These are phyloP conservation scores for Drosophila kokeensis DNA, from an alignment of 2,888 invertebrate genomes.

Conservation along the genomic window DNA sequence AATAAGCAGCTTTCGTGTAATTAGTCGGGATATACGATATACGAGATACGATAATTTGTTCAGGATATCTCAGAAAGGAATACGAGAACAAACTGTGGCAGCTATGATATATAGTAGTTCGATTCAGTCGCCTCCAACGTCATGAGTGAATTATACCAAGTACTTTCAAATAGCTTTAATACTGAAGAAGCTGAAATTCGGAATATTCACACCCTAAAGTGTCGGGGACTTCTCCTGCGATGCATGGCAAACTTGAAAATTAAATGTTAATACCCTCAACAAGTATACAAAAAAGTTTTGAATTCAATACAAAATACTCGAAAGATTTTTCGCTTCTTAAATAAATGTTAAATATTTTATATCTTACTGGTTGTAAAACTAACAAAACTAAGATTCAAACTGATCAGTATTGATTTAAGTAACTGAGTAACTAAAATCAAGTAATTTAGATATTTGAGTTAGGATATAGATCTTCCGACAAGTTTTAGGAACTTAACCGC, in stretches of 20 bases:
- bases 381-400: neutral
- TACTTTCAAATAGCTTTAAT: neutral
- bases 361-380: neutral
- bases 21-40: no score
- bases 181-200: neutral
- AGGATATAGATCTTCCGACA: neutral
- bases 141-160: no score
- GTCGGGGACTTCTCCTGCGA: neutral
- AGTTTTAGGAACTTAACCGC: neutral
- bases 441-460: neutral
- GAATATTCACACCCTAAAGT: neutral
- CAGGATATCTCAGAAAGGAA: neutral
- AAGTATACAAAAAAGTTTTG: neutral
- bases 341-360: neutral
- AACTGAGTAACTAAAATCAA: neutral
- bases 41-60: no score
- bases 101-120: neutral
- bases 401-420: neutral
- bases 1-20: neutral
- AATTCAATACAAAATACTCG: neutral
- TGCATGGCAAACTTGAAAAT: neutral
- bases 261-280: no score
- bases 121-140: neutral
- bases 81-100: neutral
- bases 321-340: neutral